A percentile compares a stretch with the other conserved stretches of the same genome.
Evolutionary conservation across 2,888 invertebrate genomes (phyloP).

Genomic region (Aphidoletes aphidimyza): DNA sequence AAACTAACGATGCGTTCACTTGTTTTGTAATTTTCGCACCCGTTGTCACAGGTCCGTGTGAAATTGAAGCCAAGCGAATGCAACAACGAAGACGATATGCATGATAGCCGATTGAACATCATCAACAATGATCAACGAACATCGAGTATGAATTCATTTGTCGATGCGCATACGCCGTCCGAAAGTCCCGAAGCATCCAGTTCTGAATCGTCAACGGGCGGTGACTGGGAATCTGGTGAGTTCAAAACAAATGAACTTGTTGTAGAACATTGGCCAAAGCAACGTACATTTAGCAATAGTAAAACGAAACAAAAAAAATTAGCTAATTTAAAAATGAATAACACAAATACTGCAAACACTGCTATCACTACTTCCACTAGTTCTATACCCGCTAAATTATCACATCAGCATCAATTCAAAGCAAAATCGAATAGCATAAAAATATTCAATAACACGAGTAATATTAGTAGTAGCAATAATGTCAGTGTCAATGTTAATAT

Average conservation of each 20-base stretch:
- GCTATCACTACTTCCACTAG: conserved; percentile 48
- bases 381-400: conserved; percentile 44
- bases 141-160: conserved; percentile 55
- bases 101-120: background rate
- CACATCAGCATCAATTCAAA: conserved; percentile 55
- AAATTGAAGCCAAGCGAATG: conserved; percentile 33
- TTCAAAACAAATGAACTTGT: conserved; percentile 57
- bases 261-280: conserved; percentile 53
- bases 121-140: conserved; percentile 19
- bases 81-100: background rate
- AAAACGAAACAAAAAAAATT: conserved; percentile 46
- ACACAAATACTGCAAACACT: background rate
- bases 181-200: conserved; percentile 58
- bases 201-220: conserved; percentile 62
- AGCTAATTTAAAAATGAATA: conserved; percentile 33
- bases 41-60: conserved; percentile 14
- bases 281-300: conserved; percentile 55
- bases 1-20: too few relatives aligned
- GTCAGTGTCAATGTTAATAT: conserved; percentile 55
- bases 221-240: conserved; percentile 68
- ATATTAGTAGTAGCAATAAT: conserved; percentile 43
- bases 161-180: conserved; percentile 57
- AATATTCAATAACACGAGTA: conserved; percentile 56
- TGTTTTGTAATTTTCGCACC: too few relatives aligned
- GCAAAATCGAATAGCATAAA: conserved; percentile 56